Base-by-base conservation (phyloP, 2,888 invertebrate species). In the Philaethria dido region DNA sequence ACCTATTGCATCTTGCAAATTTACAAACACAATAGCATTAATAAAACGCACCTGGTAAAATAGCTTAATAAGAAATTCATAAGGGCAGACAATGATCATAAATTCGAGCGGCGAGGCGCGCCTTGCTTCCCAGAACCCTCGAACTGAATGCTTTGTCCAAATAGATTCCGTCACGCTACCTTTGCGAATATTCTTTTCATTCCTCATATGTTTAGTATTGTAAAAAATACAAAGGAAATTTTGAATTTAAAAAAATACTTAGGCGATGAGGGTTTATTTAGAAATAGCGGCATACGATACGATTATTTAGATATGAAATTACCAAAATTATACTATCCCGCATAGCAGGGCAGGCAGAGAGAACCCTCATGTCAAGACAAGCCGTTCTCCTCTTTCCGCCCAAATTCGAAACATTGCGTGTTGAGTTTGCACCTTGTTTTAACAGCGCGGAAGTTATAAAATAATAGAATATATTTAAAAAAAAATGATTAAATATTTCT, bases 91-190 rank as follows among this genome's bases (percentile, higher is more conserved):
- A 66, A 63, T 57, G 36, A 66, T 66, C 66, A 47, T 62, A 67
- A 67, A 67, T 67, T 69, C 69, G 50, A 54, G 29, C 55, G 62
- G 50, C 57, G 67, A 61, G 55, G 50, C 57, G 67, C 64, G 55
- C 16, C 39, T 52, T 48, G 16, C 25, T 69, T 67, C 69, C 36
- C 22, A 64, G 69, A 69, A 69, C 64, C 57, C 61, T 65, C 39
- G 47, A 39, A 47, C 45, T 42, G 64, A 48, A 61, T 61, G 68
- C 47, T 50, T 60, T 64, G 64, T 59, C 29, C 36, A 55, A 62
- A 62, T 61, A 66, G 54, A 66, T 66, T 54, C 55, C 66, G 54
- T 62, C 66, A 66, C 62, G 62, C 47, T 47, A 45, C 66, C 54
- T 61, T 62, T 20, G 45, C 66, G 29, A 60, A 55, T 54, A 61